Evolutionary conservation across 2,888 invertebrate genomes (phyloP).

Genomic region (Caenorhabditis uteleia): DNA sequence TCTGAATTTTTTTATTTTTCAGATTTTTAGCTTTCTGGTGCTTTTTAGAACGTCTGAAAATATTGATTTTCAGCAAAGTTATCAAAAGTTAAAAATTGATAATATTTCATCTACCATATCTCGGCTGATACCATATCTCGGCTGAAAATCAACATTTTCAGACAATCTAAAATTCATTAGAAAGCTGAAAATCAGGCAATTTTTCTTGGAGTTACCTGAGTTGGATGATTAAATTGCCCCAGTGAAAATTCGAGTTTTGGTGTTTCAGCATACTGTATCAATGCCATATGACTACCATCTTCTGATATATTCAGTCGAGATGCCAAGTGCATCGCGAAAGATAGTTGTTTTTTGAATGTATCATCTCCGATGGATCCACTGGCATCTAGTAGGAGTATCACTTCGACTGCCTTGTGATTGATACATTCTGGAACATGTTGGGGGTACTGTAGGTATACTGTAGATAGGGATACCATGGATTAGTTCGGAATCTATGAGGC

Average conservation of each 20-base stretch:
- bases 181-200: neutral
- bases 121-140: no score
- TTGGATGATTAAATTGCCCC: slow-evolving; percentile 59
- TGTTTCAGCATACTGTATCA: slow-evolving; percentile 70
- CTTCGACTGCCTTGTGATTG: slow-evolving; percentile 69
- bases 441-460: neutral
- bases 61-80: no score
- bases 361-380: slow-evolving; percentile 70
- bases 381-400: slow-evolving; percentile 70
- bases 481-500: slow-evolving; percentile 65
- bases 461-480: slow-evolving; percentile 66
- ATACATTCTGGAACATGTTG: slow-evolving; percentile 57
- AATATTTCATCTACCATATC: no score
- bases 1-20: no score
- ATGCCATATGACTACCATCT: slow-evolving; percentile 68
- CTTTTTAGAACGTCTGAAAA: no score
- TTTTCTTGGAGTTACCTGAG: no score
- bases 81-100: no score
- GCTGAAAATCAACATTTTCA: no score
- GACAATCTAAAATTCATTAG: no score
- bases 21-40: no score
- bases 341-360: slow-evolving; percentile 60
- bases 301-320: slow-evolving; percentile 69
- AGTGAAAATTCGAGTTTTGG: slow-evolving; percentile 68
- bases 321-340: slow-evolving; percentile 69